phyloP scores from a whole-genome alignment of 2,888 invertebrate species.

The Rotaria sp. region DNA sequence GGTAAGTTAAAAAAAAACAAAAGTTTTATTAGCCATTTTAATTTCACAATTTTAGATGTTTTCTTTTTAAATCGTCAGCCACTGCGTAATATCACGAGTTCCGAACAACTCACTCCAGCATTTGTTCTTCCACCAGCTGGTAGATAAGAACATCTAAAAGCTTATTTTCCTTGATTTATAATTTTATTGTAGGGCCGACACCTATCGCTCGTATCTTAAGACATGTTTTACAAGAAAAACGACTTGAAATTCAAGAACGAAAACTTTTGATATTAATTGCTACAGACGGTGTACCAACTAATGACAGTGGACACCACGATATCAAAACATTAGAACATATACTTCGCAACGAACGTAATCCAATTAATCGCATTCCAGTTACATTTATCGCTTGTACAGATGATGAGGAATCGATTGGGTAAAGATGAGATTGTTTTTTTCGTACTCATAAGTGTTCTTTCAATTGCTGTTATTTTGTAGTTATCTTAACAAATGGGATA shows the following conservation, averaged over 20 bases:
- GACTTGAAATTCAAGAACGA: no score
- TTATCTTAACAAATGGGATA: slow-evolving; percentile 40
- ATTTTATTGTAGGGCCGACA: neutral
- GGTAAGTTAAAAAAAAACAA: neutral
- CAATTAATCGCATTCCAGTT: no score
- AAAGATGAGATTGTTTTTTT: neutral
- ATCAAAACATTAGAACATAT: no score
- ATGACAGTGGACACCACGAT: no score
- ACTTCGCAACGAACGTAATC: no score
- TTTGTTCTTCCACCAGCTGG: slow-evolving; percentile 33
- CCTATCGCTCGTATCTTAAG: slow-evolving; percentile 31
- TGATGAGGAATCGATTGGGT: slow-evolving; percentile 31
- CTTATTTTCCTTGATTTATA: neutral
- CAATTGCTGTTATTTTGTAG: neutral
- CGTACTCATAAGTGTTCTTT: neutral
- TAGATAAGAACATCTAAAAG: neutral
- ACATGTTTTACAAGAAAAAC: no score
- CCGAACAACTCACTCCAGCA: slow-evolving; percentile 1
- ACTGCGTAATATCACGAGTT: neutral
- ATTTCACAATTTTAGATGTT: neutral
- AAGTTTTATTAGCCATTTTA: no score
- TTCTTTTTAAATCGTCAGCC: slow-evolving; percentile 35
- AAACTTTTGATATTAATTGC: no score
- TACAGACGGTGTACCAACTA: no score
- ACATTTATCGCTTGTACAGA: no score